These are phyloP conservation scores for Synchiropus splendidus DNA, from an alignment of 2,113 vertebrate genomes.

Conservation along the genomic window DNA sequence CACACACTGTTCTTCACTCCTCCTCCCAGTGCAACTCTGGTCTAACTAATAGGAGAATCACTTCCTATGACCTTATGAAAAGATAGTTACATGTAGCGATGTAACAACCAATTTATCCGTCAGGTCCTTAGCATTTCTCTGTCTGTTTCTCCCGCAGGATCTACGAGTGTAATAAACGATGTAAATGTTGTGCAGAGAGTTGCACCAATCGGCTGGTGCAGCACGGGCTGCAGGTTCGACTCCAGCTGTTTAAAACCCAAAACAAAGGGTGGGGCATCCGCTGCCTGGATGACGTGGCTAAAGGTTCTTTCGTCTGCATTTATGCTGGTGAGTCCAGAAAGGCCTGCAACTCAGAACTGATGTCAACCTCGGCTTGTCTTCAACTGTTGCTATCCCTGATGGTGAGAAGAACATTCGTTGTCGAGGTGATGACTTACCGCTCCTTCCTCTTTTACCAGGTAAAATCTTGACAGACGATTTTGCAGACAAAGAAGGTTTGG, in stretches of 20 bases:
- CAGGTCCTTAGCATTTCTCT: not conserved
- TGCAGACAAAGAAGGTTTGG: slow-evolving; percentile 90
- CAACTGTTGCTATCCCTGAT: too few species aligned
- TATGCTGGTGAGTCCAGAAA: slow-evolving; percentile 76
- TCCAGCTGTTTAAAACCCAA: slow-evolving; percentile 97
- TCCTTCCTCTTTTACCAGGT: slow-evolving; percentile 53
- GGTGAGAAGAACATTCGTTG: too few species aligned
- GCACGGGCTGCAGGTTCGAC: slow-evolving; percentile 88
- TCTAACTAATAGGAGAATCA: too few species aligned
- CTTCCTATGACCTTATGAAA: too few species aligned
- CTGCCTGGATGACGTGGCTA: slow-evolving; percentile 91
- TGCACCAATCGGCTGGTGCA: slow-evolving; percentile 93
- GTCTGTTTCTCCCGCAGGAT: slow-evolving; percentile 59
- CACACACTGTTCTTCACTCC: too few species aligned
- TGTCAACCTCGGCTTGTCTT: too few species aligned
- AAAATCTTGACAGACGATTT: slow-evolving; percentile 97
- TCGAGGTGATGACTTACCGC: too few species aligned
- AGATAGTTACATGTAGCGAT: too few species aligned
- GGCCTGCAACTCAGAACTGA: too few species aligned
- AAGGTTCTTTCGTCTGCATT: slow-evolving; percentile 95
- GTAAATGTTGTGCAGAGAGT: slow-evolving; percentile 81
- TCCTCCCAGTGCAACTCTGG: not conserved
- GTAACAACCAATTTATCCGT: not conserved
- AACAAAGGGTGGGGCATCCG: slow-evolving; percentile 99
- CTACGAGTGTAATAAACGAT: slow-evolving; percentile 92